phyloP scores from a whole-genome alignment of 2,888 invertebrate genomes.

The Oscheius sp. region DNA sequence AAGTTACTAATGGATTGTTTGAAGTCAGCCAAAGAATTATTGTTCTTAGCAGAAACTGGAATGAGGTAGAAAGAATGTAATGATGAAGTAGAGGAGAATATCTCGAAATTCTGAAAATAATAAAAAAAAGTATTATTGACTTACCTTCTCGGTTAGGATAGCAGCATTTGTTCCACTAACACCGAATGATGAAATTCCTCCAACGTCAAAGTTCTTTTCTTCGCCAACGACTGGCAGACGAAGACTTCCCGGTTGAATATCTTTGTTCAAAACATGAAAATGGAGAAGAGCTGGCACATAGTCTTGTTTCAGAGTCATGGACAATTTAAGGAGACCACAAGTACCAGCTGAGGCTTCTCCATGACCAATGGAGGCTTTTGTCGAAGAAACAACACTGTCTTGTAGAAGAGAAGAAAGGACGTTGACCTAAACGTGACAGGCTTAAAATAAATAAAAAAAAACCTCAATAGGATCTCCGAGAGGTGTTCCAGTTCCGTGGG shows the following conservation, averaged over 20 bases:
- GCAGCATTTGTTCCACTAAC: conserved; percentile 68
- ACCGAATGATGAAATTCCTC: conserved; percentile 67
- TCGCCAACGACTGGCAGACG: conserved; percentile 56
- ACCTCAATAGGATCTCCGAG: conserved; percentile 70
- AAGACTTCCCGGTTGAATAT: conserved; percentile 52
- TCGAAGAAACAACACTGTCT: conserved; percentile 44
- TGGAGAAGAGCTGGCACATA: conserved; percentile 60
- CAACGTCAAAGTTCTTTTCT: conserved; percentile 33
- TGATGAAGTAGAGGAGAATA: conserved; percentile 22
- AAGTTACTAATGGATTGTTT: conserved; percentile 33
- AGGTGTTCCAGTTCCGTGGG: conserved; percentile 70
- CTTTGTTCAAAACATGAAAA: conserved; percentile 58
- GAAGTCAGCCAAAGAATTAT: conserved; percentile 44
- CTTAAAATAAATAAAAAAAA: neutral
- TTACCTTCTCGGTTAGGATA: conserved; percentile 44
- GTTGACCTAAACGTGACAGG: conserved; percentile 36
- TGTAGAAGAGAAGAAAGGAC: conserved; percentile 52
- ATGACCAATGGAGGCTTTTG: conserved; percentile 66
- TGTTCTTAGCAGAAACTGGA: conserved; percentile 59
- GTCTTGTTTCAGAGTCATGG: conserved; percentile 51
- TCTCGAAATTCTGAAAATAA: neutral
- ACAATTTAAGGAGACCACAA: conserved; percentile 60
- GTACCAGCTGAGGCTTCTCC: conserved; percentile 67
- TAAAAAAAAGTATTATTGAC: neutral
- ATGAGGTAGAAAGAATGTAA: conserved; percentile 41